phyloP scores from a whole-genome alignment of 92 coral and sea anemone genomes.

The Epizoanthus rinbou region DNA sequence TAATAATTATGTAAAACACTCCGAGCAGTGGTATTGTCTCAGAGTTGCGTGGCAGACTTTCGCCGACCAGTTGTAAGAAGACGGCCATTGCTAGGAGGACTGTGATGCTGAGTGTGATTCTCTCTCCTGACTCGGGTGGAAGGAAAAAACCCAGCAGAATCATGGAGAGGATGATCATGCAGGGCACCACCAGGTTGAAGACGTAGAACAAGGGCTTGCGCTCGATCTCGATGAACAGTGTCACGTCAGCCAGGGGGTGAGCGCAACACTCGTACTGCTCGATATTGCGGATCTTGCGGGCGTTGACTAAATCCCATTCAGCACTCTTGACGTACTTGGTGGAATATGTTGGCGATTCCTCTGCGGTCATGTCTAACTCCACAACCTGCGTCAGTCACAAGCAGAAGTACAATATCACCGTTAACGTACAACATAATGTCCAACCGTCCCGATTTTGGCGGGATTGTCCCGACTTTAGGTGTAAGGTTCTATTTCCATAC shows the following conservation, averaged over 20 bases:
- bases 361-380: slow-evolving; percentile 86
- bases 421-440: too few relatives aligned
- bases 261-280: slow-evolving; percentile 79
- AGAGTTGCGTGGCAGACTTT: slow-evolving; percentile 94
- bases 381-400: slow-evolving; percentile 47
- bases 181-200: slow-evolving; percentile 92
- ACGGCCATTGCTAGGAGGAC: slow-evolving; percentile 97
- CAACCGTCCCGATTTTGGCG: too few relatives aligned
- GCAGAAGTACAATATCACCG: too few relatives aligned
- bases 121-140: slow-evolving; percentile 97
- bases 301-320: slow-evolving; percentile 81
- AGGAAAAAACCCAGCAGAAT: slow-evolving; percentile 92
- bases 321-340: slow-evolving; percentile 87
- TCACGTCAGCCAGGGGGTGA: slow-evolving; percentile 79
- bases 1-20: slow-evolving; percentile 90
- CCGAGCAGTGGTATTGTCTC: slow-evolving; percentile 94
- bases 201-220: slow-evolving; percentile 91
- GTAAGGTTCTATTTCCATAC: too few relatives aligned
- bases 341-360: slow-evolving; percentile 66
- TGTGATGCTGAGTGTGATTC: slow-evolving; percentile 93
- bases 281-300: slow-evolving; percentile 57
- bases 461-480: too few relatives aligned
- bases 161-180: slow-evolving; percentile 90
- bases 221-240: slow-evolving; percentile 67
- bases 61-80: slow-evolving; percentile 92